phyloP scores from a whole-genome alignment of 2,113 vertebrate species.

The Uria lomvia region DNA sequence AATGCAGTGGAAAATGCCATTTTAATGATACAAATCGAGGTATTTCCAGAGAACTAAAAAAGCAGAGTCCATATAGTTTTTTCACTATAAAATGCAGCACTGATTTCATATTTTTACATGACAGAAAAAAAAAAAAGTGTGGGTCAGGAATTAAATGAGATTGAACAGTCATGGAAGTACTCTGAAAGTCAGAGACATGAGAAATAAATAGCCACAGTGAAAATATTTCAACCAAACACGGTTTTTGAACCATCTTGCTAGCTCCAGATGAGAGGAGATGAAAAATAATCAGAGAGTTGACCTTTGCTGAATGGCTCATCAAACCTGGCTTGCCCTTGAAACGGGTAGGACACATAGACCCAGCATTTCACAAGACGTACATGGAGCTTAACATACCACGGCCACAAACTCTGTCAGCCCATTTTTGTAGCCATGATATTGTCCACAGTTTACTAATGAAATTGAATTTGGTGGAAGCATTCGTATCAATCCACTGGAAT shows the following conservation, averaged over 20 bases:
- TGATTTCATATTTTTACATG: background rate
- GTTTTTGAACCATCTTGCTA: background rate
- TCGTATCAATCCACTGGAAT: background rate
- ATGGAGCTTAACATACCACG: background rate
- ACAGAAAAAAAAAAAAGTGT: background rate
- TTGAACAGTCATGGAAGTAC: background rate
- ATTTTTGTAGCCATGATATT: background rate
- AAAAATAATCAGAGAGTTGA: background rate
- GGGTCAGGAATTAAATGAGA: background rate
- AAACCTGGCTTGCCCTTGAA: background rate
- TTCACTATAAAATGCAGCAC: background rate
- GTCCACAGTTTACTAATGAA: background rate
- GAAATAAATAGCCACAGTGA: background rate
- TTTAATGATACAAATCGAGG: background rate
- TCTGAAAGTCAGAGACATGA: background rate
- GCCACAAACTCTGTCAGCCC: background rate
- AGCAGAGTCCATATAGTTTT: background rate
- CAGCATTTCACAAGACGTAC: background rate
- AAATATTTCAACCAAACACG: background rate
- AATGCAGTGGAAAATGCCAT: background rate
- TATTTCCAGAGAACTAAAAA: background rate
- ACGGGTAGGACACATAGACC: rapidly evolving
- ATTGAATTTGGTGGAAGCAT: background rate
- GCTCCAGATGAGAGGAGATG: background rate
- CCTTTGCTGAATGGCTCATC: background rate